Evolutionary conservation across 2,113 vertebrate species (phyloP).

Genomic region (Sebastes fasciatus): DNA sequence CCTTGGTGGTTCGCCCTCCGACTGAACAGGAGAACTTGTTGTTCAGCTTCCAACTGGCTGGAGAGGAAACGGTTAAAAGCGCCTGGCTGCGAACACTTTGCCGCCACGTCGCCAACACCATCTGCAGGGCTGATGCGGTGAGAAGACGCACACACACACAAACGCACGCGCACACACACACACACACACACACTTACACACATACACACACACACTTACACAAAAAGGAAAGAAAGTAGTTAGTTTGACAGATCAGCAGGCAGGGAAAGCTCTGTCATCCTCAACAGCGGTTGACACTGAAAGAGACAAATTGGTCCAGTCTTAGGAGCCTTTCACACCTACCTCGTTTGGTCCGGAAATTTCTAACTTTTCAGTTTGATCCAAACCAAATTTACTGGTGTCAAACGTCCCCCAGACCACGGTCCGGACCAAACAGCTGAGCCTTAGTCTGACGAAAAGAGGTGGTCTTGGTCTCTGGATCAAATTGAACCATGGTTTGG

Average conservation of each 20-base stretch:
- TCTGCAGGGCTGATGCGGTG: conserved; percentile 96
- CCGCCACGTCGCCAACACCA: conserved; percentile 97
- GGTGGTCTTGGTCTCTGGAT: too few relatives aligned
- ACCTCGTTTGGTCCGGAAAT: neutral
- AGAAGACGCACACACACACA: conserved; percentile 71
- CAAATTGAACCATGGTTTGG: too few relatives aligned
- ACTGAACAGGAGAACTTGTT: conserved; percentile 95
- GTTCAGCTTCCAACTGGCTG: conserved; percentile 95
- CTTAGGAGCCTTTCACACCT: neutral
- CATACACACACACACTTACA: conserved; percentile 6
- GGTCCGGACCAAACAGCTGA: neutral
- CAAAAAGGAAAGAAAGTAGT: neutral
- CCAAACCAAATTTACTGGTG: neutral
- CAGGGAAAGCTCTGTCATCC: neutral
- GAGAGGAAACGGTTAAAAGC: conserved; percentile 91
- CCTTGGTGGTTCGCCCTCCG: conserved; percentile 94
- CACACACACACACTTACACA: conserved; percentile 3
- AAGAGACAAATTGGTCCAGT: neutral
- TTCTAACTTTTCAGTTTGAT: neutral
- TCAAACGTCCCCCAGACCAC: neutral
- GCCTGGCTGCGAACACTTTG: conserved; percentile 92
- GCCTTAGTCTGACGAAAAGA: too few relatives aligned
- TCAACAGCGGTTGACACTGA: neutral
- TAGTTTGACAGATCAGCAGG: neutral
- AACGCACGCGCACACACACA: conserved; percentile 20